phyloP scores from a whole-genome alignment of 2,797 vertebrate genomes.

The Microhierax caerulescens region DNA sequence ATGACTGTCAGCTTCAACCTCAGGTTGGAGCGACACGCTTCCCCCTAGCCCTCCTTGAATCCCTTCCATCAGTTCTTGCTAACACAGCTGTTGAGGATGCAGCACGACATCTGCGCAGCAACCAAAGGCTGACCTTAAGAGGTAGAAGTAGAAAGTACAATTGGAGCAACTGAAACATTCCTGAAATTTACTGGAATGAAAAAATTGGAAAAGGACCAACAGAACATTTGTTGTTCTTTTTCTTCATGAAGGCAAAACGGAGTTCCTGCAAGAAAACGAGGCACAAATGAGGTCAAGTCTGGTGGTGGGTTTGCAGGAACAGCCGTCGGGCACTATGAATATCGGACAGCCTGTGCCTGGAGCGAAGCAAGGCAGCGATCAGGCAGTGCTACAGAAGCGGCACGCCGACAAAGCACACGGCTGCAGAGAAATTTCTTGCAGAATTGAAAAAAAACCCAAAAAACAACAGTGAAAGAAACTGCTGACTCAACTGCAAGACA shows the following conservation, averaged over 20 bases:
- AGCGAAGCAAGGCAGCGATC: background rate
- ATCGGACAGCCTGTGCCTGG: background rate
- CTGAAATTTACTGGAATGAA: background rate
- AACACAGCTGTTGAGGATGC: background rate
- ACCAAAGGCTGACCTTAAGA: background rate
- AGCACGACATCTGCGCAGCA: background rate
- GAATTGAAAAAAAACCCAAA: background rate
- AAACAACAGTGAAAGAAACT: background rate
- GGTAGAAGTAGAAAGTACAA: background rate
- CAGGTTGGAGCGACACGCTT: rapidly evolving
- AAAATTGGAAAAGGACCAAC: background rate
- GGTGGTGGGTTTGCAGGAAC: background rate
- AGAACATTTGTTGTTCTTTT: background rate
- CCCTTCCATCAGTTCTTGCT: background rate
- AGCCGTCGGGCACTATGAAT: background rate
- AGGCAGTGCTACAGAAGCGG: background rate
- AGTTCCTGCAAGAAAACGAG: background rate
- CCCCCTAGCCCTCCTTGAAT: background rate
- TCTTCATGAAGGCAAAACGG: background rate
- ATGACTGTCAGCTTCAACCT: background rate
- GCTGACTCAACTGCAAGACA: background rate
- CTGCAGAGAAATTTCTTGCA: background rate
- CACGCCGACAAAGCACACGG: background rate
- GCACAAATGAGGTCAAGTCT: background rate
- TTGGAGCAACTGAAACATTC: background rate